Evolutionary conservation across 2,113 vertebrate species (phyloP).

Genomic region (Tachuris rubrigastra): DNA sequence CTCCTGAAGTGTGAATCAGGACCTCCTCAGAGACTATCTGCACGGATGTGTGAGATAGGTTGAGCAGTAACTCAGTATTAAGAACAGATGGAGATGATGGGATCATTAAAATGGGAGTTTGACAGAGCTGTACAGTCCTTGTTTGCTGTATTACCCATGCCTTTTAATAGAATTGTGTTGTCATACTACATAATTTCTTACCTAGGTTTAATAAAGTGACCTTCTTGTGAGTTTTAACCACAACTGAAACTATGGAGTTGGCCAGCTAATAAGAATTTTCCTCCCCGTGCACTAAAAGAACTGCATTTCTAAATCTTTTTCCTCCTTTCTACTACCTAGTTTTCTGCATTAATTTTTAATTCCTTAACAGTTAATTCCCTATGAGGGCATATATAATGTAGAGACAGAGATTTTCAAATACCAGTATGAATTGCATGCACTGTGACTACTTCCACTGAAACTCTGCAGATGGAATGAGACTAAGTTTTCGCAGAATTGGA

Average conservation of each 20-base stretch:
- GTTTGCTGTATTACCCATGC: not conserved
- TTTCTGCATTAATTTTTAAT: not conserved
- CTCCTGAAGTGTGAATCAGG: not conserved
- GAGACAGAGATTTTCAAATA: not conserved
- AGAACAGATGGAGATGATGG: not conserved
- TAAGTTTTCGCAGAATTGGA: not conserved
- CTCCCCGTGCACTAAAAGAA: not conserved
- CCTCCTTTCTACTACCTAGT: not conserved
- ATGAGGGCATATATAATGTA: fast-evolving
- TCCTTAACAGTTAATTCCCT: not conserved
- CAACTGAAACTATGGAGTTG: not conserved
- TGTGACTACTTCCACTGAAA: not conserved
- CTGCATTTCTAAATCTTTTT: not conserved
- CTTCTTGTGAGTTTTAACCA: not conserved
- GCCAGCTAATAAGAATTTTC: not conserved
- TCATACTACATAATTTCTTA: not conserved
- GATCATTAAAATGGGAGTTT: not conserved
- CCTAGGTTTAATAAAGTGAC: not conserved
- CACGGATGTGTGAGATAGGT: not conserved
- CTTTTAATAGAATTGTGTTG: not conserved
- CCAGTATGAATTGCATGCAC: not conserved
- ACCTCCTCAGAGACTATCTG: not conserved
- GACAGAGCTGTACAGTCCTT: not conserved
- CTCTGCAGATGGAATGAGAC: not conserved
- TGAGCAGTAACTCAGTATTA: not conserved